Percentiles rank a stretch among this genome's conserved stretches.
These are phyloP conservation scores for Chesias legatella DNA, from an alignment of 2,888 invertebrate species.

Conservation along the genomic window DNA sequence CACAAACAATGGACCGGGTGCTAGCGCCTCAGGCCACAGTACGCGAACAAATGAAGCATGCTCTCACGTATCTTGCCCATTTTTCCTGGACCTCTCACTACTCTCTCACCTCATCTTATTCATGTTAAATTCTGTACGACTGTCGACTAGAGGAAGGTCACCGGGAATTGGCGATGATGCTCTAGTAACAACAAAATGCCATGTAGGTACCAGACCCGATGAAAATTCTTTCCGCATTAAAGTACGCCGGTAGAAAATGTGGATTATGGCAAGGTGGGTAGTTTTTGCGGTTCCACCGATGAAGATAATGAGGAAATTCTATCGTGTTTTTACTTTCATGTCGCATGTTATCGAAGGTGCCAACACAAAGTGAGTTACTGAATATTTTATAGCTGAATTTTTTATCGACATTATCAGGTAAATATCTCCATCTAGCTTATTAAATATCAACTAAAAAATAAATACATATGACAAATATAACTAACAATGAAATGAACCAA, in stretches of 20 bases:
- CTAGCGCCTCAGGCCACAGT: constrained; percentile 55
- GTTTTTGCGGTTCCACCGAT: constrained; percentile 12
- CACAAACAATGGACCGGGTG: constrained; percentile 66
- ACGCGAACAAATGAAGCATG: constrained; percentile 63
- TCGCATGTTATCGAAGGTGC: not conserved
- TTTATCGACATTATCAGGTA: too few species aligned
- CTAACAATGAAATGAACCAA: too few species aligned
- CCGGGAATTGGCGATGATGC: constrained; percentile 32
- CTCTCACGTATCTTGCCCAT: constrained; percentile 59
- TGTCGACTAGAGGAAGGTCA: constrained; percentile 31
- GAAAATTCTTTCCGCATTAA: constrained; percentile 55
- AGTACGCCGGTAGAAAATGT: constrained; percentile 36
- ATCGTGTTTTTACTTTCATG: constrained; percentile 8
- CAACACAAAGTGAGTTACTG: too few species aligned
- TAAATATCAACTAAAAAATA: too few species aligned
- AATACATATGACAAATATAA: too few species aligned
- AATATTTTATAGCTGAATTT: too few species aligned
- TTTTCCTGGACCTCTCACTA: constrained; percentile 35
- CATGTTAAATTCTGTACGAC: constrained; percentile 5
- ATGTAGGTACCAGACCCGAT: constrained; percentile 52
- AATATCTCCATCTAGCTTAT: too few species aligned
- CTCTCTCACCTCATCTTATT: constrained; percentile 15
- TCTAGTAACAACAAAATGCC: constrained; percentile 54
- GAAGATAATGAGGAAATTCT: constrained; percentile 20
- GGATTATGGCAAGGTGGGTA: constrained; percentile 28